phyloP scores from a whole-genome alignment of 2,113 vertebrate genomes.

The Aramus guarauna region DNA sequence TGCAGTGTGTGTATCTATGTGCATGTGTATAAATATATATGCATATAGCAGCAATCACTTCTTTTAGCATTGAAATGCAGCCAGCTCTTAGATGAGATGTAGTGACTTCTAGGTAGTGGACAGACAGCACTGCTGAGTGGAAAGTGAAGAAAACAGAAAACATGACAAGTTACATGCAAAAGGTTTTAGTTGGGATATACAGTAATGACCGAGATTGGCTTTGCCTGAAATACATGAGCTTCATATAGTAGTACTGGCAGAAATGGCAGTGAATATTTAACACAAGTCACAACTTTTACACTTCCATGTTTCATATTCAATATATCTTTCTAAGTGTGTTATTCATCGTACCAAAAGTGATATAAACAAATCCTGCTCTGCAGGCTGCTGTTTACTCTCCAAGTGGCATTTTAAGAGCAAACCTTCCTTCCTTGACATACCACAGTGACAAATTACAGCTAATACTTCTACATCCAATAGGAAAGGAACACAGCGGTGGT shows the following conservation, averaged over 20 bases:
- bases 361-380: slow-evolving; percentile 58
- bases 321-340: slow-evolving; percentile 62
- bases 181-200: neutral
- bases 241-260: neutral
- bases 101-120: neutral
- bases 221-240: neutral
- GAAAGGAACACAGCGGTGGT: neutral
- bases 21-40: neutral
- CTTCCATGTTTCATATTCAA: slow-evolving; percentile 39
- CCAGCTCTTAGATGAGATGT: neutral
- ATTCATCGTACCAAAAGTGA: slow-evolving; percentile 44
- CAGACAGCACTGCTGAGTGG: neutral
- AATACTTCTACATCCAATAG: neutral
- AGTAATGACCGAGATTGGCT: neutral
- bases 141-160: neutral
- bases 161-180: neutral
- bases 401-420: slow-evolving; percentile 61
- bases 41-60: neutral
- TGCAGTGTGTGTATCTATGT: neutral
- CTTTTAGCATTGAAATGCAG: neutral
- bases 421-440: slow-evolving; percentile 18
- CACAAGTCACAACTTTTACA: slow-evolving; percentile 41
- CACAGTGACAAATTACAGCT: slow-evolving; percentile 56
- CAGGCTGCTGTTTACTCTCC: slow-evolving; percentile 56
- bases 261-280: slow-evolving; percentile 46